Evolutionary conservation across 2,888 invertebrate genomes (phyloP).

Genomic region (Syrphus vitripennis): DNA sequence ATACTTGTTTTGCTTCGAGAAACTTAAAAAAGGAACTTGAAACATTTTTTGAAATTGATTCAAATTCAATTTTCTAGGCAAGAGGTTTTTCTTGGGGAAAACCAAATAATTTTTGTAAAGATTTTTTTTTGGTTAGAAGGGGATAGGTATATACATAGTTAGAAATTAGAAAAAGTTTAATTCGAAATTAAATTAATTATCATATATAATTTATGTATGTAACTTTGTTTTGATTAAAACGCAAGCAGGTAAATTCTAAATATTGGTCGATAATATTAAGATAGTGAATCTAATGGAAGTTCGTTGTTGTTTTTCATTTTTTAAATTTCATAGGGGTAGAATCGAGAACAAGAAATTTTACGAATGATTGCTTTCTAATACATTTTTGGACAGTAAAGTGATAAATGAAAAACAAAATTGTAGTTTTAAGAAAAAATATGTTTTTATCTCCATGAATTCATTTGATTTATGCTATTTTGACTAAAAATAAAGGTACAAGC

Average conservation of each 20-base stretch:
- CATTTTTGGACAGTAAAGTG: not conserved
- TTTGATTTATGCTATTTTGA: too few relatives aligned
- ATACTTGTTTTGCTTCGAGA: slow-evolving; percentile 4
- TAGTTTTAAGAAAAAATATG: too few relatives aligned
- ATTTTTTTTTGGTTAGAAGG: not conserved
- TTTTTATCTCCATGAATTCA: too few relatives aligned
- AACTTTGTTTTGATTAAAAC: not conserved
- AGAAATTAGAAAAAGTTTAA: not conserved
- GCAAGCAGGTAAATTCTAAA: not conserved
- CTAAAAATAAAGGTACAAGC: too few relatives aligned
- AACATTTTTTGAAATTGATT: slow-evolving; percentile 13
- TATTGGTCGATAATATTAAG: not conserved
- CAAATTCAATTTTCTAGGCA: not conserved
- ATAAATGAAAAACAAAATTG: too few relatives aligned
- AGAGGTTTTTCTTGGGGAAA: not conserved
- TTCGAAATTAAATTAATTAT: not conserved
- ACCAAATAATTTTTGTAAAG: not conserved
- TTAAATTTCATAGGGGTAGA: not conserved
- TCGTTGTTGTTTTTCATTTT: not conserved
- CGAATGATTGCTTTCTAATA: not conserved
- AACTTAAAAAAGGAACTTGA: slow-evolving; percentile 56
- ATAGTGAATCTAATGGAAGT: not conserved
- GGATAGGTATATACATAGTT: not conserved
- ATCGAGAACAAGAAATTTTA: not conserved
- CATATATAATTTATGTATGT: too few relatives aligned